These are phyloP conservation scores for Enoplosus armatus DNA, from an alignment of 2,797 vertebrate species.

Conservation along the genomic window DNA sequence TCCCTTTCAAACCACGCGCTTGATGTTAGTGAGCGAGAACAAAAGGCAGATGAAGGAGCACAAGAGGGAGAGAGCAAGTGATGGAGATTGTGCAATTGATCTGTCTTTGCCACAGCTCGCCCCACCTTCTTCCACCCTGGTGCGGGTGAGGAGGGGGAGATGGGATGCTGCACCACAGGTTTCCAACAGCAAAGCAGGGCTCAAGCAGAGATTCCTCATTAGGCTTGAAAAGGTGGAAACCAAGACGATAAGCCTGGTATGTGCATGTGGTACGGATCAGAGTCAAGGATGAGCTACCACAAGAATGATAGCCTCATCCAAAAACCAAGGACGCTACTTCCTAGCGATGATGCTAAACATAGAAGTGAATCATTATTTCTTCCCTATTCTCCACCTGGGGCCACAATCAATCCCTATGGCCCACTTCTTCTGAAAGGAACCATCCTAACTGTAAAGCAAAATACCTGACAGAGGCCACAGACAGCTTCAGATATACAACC, in stretches of 20 bases:
- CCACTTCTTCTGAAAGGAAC: conserved; percentile 26
- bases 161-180: conserved; percentile 57
- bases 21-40: conserved; percentile 66
- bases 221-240: conserved; percentile 73
- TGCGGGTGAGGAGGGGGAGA: conserved; percentile 28
- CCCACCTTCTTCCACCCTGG: conserved; percentile 21
- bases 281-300: conserved; percentile 51
- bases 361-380: conserved; percentile 61
- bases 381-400: conserved; percentile 28
- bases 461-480: neutral
- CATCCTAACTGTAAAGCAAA: conserved; percentile 1
- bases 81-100: conserved; percentile 67
- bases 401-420: conserved; percentile 39
- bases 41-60: conserved; percentile 60
- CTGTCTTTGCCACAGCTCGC: conserved; percentile 47
- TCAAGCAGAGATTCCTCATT: conserved; percentile 76
- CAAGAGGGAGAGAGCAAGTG: conserved; percentile 35
- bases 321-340: conserved; percentile 56
- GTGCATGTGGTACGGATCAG: conserved; percentile 62
- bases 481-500: neutral
- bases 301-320: conserved; percentile 53
- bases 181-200: conserved; percentile 65
- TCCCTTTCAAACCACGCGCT: conserved; percentile 65
- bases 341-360: conserved; percentile 55
- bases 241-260: conserved; percentile 35